Evolutionary conservation across 1,140 invertebrate genomes (phyloP).

Genomic region (Cyrtorhinus lividipennis): DNA sequence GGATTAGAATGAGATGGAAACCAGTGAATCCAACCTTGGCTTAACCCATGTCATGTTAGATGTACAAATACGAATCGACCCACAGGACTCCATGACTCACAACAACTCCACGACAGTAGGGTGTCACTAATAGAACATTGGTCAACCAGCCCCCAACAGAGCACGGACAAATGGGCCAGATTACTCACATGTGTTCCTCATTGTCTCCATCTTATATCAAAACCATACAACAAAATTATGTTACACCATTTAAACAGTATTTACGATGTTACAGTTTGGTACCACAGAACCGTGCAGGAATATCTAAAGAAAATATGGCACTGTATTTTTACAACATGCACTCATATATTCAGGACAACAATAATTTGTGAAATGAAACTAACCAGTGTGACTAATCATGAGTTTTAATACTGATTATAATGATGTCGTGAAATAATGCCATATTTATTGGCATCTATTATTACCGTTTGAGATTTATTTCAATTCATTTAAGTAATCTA

Average conservation of each 20-base stretch:
- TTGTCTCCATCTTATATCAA: neutral
- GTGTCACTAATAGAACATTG: no score
- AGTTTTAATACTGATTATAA: neutral
- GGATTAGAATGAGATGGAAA: no score
- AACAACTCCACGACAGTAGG: no score
- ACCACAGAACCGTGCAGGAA: neutral
- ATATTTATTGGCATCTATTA: neutral
- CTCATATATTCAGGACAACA: neutral
- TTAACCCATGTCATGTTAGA: no score
- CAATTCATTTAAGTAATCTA: no score
- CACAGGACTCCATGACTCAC: no score
- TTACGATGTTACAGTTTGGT: neutral
- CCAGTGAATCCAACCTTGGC: no score
- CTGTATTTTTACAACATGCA: neutral
- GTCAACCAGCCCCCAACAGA: neutral
- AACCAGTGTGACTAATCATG: neutral
- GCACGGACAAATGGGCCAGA: neutral
- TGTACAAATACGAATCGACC: no score
- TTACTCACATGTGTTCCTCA: neutral
- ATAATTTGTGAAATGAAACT: neutral
- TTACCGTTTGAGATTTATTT: no score
- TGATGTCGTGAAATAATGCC: neutral
- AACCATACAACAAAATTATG: neutral
- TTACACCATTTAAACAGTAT: neutral
- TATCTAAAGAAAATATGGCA: neutral